Conservation (phyloP, 2,113 vertebrate genomes). For the Nycticorax nycticorax region DNA sequence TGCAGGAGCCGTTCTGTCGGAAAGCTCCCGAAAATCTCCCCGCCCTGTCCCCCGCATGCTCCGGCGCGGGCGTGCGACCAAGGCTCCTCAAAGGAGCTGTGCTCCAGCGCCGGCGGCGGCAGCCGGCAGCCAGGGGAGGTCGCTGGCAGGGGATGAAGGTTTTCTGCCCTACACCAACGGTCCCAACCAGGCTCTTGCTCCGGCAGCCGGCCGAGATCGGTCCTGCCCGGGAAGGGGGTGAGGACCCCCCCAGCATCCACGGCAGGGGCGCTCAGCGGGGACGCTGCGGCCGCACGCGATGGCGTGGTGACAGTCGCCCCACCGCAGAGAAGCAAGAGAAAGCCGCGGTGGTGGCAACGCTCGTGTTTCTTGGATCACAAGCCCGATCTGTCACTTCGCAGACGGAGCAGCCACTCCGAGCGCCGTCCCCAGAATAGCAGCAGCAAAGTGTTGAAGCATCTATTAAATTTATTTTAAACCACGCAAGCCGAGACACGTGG, state of each 20-base stretch:
- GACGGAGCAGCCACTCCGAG: background rate
- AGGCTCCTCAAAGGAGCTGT: background rate
- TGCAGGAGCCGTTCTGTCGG: background rate
- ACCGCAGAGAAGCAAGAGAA: background rate
- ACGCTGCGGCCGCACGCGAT: accelerated
- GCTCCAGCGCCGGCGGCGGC: background rate
- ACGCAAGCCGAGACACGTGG: background rate
- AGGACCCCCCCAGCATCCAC: background rate
- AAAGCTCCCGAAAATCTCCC: background rate
- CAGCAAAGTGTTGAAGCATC: background rate
- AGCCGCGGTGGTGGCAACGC: background rate
- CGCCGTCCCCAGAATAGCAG: background rate
- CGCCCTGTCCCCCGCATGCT: accelerated
- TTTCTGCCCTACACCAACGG: background rate
- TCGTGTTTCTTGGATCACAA: background rate
- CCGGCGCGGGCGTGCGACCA: accelerated
- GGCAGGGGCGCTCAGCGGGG: background rate
- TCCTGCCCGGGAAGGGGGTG: accelerated
- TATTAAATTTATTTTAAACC: background rate
- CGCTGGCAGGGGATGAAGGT: background rate
- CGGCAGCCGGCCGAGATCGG: background rate
- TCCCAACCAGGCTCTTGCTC: background rate
- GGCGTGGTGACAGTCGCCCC: background rate
- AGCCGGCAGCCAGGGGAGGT: background rate
- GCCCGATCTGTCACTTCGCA: background rate